Evolutionary conservation across 2,113 vertebrate species (phyloP).

Genomic region (Halichoerus grypus): DNA sequence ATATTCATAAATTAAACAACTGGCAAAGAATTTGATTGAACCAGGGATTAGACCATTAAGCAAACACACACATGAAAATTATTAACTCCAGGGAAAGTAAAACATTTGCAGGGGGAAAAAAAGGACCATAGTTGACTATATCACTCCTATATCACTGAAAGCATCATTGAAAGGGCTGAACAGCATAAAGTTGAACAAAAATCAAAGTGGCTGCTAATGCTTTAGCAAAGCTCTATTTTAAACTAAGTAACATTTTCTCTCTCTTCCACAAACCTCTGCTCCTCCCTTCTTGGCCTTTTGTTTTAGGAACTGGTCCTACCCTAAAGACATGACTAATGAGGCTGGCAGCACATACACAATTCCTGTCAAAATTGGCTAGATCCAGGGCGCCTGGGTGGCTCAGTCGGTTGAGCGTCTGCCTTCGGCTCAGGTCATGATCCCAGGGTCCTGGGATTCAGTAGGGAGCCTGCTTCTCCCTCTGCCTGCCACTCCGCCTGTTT

Average conservation of each 20-base stretch:
- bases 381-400: neutral
- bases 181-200: neutral
- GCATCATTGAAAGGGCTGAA: neutral
- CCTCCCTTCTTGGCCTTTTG: neutral
- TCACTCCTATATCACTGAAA: neutral
- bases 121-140: neutral
- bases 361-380: neutral
- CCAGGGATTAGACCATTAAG: conserved; percentile 7
- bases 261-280: neutral
- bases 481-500: too few species aligned
- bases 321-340: neutral
- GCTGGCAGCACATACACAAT: neutral
- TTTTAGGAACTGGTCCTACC: neutral
- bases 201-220: neutral
- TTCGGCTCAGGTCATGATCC: neutral
- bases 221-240: neutral
- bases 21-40: neutral
- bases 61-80: neutral
- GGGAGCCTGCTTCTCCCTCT: too few species aligned
- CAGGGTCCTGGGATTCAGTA: too few species aligned
- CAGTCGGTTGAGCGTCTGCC: neutral
- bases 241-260: neutral
- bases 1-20: neutral
- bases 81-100: conserved; percentile 4
- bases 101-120: conserved; percentile 4